Percentiles rank a stretch among this genome's conserved stretches.
Evolutionary conservation across 2,797 vertebrate species (phyloP).

Genomic region (Myotis vivesi): DNA sequence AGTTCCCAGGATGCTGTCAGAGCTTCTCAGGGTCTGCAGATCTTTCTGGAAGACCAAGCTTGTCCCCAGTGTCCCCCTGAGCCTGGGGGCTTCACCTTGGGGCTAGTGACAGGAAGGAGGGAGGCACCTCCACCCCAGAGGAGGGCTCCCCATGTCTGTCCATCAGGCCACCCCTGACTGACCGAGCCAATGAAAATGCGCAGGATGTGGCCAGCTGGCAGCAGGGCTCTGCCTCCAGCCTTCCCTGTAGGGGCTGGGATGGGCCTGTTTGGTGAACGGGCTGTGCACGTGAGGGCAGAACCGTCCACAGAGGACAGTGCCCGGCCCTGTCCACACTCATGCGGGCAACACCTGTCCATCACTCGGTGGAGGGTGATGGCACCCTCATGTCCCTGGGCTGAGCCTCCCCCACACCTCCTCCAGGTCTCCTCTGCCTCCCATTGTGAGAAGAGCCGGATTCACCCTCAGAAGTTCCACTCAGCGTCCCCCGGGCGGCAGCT

Average conservation of each 20-base stretch:
- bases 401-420: rapidly evolving
- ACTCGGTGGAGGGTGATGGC: rapidly evolving
- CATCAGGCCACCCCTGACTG: not conserved
- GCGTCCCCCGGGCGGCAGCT: rapidly evolving
- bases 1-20: not conserved
- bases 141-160: rapidly evolving
- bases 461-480: rapidly evolving
- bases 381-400: rapidly evolving
- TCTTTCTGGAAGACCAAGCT: not conserved
- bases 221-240: not conserved
- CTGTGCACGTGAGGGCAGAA: too few species aligned
- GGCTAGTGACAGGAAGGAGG: not conserved
- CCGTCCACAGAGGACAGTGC: not conserved
- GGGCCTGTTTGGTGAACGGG: rapidly evolving
- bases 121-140: not conserved
- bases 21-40: not conserved
- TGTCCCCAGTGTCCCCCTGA: rapidly evolving
- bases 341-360: rapidly evolving
- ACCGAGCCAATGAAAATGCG: rapidly evolving
- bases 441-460: not conserved
- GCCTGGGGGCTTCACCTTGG: not conserved
- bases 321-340: rapidly evolving
- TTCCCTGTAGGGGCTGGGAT: rapidly evolving
- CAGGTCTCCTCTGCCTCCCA: not conserved
- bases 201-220: rapidly evolving